Evolutionary conservation across 2,797 vertebrate genomes (phyloP), one percentile per base, ranked within the genome.

Genomic region (Gobio occitaniae): DNA sequence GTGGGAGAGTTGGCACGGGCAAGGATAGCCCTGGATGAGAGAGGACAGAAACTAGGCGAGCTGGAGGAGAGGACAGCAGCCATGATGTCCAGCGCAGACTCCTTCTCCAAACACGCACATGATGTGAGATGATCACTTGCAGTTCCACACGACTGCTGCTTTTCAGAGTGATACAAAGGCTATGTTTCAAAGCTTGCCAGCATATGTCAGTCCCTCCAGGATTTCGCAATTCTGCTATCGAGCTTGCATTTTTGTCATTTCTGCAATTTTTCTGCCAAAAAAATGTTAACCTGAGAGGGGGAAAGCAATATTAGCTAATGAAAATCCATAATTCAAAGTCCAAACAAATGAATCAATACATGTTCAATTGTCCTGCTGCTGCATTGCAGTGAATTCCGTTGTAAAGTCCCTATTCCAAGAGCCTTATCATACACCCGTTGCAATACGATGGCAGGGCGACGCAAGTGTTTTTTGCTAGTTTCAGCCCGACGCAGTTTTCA

Each of bases 51-150:
- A 83, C 95, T 99, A 75, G 95, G 97, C 32, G 98, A 99, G 91
- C 93, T 99, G 90, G 98, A 99, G 61, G 98, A 99, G 88, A 96
- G 97, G 90, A 97, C 97, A 2, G 97, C 97, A 17, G 98, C 97
- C 69, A 99, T 99, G 98, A 95, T 99, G 93, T 91, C 95, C 87
- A 99, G 97, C 68, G 98, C 98, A 1, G 98, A 99, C 44, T 96
- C 97, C 9, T 98, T 99, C 94, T 99, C 98, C 68, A 99, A 97
- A 94, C 97, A 99, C 0, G 98, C 98, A 71, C 97, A 99, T 59
- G 97, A 97, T 91, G 98, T 99, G 91, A 88, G 93, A 85, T 29
- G 6, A 76, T 32, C 70, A 16, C 63, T 44, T 11, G 10, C 16
- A 38, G 10, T 47, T 72, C n/a, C 7, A 11, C 6, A 50, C 0